phyloP scores from a whole-genome alignment of 2,113 vertebrate species.

The Trematomus loennbergii region DNA sequence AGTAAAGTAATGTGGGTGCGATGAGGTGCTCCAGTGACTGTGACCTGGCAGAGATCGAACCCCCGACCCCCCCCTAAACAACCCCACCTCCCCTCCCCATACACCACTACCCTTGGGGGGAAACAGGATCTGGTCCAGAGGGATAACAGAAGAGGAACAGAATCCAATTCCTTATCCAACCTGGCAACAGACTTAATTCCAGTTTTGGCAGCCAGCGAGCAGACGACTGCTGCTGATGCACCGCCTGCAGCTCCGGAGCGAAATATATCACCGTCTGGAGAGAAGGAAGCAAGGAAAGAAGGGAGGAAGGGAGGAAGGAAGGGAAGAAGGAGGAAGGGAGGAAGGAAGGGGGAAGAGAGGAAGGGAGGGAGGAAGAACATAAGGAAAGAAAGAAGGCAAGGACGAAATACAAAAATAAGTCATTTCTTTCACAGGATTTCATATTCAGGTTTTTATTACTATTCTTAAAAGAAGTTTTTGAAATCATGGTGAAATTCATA shows the following conservation, averaged over 20 bases:
- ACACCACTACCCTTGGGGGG: conserved; percentile 23
- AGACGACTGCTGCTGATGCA: conserved; percentile 50
- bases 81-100: conserved; percentile 5
- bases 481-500: not conserved
- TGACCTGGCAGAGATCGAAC: conserved; percentile 64
- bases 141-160: conserved; percentile 75
- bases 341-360: not conserved
- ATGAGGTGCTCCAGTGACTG: conserved; percentile 34
- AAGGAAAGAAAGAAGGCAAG: too few relatives aligned
- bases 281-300: not conserved
- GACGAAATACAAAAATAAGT: too few relatives aligned
- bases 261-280: conserved; percentile 4
- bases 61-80: conserved; percentile 26
- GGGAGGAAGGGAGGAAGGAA: not conserved
- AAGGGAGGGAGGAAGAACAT: not conserved
- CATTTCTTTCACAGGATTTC: not conserved
- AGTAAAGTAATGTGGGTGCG: conserved; percentile 4
- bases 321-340: not conserved
- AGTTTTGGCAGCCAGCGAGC: conserved; percentile 66
- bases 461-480: too few relatives aligned
- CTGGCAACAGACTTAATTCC: conserved; percentile 76
- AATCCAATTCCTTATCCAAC: conserved; percentile 73
- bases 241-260: conserved; percentile 39
- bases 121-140: conserved; percentile 77
- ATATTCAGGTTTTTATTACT: too few relatives aligned